Base-by-base conservation (phyloP, 2,113 vertebrate species). In the Sander lucioperca region DNA sequence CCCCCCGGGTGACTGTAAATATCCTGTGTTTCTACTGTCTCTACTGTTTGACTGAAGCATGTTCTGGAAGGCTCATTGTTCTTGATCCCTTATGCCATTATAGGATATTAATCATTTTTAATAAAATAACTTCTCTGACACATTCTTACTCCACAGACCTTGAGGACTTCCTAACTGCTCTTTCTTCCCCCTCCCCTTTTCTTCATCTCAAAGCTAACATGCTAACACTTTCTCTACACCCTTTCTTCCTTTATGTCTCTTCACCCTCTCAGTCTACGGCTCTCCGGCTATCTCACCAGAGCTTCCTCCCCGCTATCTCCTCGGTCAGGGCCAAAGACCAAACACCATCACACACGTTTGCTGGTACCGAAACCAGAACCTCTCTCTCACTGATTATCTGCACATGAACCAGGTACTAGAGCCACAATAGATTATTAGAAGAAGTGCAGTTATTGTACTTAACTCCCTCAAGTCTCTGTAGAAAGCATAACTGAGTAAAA, bases 261-360 rank as follows among this genome's bases (percentile, higher is more conserved):
- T 77, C 70, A 45, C 88, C 73, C 77, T 80, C 91, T 93, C 94
- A 98, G 97, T 96, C 89, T 96, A 95, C 91, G 88, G 94, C 92
- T 97, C 96, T 93, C 95, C 96, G 82, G 94, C 96, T 71, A 93
- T 94, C 79, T 97, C 97, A 83, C 96, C 97, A 74, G 97, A 98
- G 89, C 96, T 97, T 78, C 96, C 96, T 93, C 97, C 96, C 94
- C 96, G 96, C 75, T 97, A 96, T 93, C 96, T 97, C 86, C 96
- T 97, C 73, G 96, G 97, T 95, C 97, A 96, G 96, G 95, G 94
- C 86, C 97, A 97, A 90, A 95, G 96, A 91, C 97, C 97, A 86
- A 98, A 97, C 95, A 97, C 97, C 93, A 96, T 98, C 95, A 98
- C 97, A 81, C 97, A 98, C 63, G 97, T 98, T 94, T 97, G 97